Conservation (phyloP, 2,113 vertebrate species). For the Lutjanus erythropterus region DNA sequence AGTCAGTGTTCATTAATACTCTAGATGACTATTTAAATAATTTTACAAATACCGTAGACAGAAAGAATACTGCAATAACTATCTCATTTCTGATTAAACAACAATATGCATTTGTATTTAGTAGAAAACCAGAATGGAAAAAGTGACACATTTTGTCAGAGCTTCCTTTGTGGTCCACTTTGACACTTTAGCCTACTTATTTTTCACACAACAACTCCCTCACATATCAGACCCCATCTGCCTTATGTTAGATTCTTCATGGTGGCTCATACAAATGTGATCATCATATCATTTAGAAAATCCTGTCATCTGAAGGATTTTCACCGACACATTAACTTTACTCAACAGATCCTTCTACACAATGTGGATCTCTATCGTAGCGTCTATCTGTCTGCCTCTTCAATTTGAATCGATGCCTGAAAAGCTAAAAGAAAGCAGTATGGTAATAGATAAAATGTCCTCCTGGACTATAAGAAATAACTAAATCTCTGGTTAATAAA, state of each 20-base stretch:
- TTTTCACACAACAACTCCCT: conserved; percentile 13
- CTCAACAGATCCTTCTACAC: not conserved
- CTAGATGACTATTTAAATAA: not conserved
- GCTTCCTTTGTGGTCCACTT: conserved; percentile 3
- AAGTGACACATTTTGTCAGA: not conserved
- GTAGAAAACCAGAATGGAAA: not conserved
- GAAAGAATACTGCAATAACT: not conserved
- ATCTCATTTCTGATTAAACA: conserved; percentile 1
- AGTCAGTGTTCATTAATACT: not conserved
- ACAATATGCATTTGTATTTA: not conserved
- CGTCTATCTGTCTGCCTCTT: not conserved
- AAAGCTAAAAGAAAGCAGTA: conserved; percentile 16
- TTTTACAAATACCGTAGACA: not conserved
- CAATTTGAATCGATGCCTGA: not conserved
- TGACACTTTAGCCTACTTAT: not conserved
- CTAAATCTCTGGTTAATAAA: conserved; percentile 52
- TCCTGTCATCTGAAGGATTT: not conserved
- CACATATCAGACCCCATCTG: not conserved
- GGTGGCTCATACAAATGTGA: not conserved
- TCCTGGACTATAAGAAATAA: conserved; percentile 22
- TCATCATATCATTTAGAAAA: conserved; percentile 1
- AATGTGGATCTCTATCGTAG: not conserved
- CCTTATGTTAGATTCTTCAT: conserved; percentile 10
- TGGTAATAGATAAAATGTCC: conserved; percentile 15
- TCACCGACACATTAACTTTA: not conserved